Evolutionary conservation across 2,797 vertebrate genomes (phyloP).

Genomic region (Crocodylus rhombifer): DNA sequence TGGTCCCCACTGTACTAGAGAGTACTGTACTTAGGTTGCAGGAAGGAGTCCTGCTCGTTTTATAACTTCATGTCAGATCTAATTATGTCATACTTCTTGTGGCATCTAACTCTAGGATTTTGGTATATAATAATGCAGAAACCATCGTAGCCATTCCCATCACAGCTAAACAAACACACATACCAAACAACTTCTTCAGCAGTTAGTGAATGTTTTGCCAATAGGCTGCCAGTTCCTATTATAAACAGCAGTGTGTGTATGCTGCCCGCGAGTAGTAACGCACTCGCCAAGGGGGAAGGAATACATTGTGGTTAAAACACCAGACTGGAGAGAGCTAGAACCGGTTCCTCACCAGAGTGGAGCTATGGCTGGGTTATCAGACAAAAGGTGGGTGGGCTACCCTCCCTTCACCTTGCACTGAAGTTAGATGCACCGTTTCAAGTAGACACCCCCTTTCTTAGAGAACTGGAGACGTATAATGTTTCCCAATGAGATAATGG

Average conservation of each 20-base stretch:
- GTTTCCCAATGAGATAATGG: too few species aligned
- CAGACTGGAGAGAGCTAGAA: neutral
- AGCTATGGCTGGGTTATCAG: too few species aligned
- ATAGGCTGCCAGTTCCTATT: neutral
- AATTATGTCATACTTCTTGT: neutral
- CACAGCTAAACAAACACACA: neutral
- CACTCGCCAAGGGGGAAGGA: neutral
- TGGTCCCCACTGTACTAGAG: too few species aligned
- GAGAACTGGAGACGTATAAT: too few species aligned
- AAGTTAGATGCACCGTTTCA: too few species aligned
- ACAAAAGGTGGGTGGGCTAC: too few species aligned
- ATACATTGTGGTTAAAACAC: neutral
- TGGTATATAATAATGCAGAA: neutral
- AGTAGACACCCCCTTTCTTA: too few species aligned
- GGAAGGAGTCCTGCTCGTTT: neutral
- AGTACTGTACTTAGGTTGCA: neutral
- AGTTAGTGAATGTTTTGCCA: neutral
- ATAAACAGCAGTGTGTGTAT: too few species aligned
- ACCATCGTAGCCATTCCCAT: neutral
- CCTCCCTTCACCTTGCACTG: too few species aligned
- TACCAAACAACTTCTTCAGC: neutral
- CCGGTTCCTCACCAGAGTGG: neutral
- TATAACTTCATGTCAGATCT: neutral
- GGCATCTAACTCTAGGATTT: neutral
- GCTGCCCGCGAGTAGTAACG: neutral